phyloP scores from a whole-genome alignment of 2,797 vertebrate species.

The Anguilla megastoma region DNA sequence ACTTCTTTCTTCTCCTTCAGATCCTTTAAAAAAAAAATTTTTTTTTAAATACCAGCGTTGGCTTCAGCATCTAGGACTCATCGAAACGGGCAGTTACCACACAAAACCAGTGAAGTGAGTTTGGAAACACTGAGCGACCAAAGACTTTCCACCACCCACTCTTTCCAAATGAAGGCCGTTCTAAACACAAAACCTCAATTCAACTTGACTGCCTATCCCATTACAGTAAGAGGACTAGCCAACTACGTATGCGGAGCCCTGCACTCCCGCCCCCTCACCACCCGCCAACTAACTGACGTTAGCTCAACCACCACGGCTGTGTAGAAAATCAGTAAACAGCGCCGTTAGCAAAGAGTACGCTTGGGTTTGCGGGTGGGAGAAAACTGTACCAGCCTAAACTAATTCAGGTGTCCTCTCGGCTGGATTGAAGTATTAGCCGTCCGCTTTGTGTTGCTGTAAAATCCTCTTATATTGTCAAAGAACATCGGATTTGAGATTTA shows the following conservation, averaged over 20 bases:
- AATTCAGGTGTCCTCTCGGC: neutral
- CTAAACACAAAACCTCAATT: conserved; percentile 30
- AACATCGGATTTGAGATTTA: neutral
- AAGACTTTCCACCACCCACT: conserved; percentile 17
- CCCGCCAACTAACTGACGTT: neutral
- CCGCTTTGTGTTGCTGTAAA: neutral
- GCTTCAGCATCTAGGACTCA: conserved; percentile 10
- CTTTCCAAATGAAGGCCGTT: conserved; percentile 27
- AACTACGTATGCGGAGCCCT: neutral
- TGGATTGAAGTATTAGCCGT: neutral
- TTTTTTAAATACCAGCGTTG: conserved; percentile 11
- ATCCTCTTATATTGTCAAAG: neutral
- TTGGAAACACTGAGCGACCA: conserved; percentile 34
- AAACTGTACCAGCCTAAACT: neutral
- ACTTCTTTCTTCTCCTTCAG: conserved; percentile 84
- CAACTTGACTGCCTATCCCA: conserved; percentile 17
- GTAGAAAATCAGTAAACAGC: neutral
- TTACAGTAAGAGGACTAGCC: neutral
- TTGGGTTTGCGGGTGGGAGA: neutral
- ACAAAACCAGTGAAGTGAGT: neutral
- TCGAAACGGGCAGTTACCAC: conserved; percentile 18
- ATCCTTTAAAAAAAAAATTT: conserved; percentile 69
- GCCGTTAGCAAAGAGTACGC: neutral
- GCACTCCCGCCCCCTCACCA: neutral
- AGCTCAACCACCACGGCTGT: neutral